A percentile compares a stretch with the other conserved stretches of the same genome.
phyloP scores from a whole-genome alignment of 2,797 vertebrate genomes.

The Hemitrygon akajei region DNA sequence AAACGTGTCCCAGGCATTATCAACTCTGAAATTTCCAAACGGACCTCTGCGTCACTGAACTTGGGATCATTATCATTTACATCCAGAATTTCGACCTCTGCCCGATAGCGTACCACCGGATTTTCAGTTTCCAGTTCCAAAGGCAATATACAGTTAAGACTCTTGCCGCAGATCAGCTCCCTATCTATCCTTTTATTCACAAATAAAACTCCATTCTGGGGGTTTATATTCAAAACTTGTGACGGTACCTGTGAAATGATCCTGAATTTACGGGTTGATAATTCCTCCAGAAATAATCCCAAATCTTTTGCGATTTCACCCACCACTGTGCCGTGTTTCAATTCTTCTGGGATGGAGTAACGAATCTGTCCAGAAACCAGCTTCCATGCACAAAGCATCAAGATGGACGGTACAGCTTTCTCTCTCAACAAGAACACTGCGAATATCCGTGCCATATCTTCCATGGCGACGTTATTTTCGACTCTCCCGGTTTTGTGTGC shows the following conservation, averaged over 20 bases:
- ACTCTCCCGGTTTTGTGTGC: neutral
- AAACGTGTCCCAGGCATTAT: constrained; percentile 48
- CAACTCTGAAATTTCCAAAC: constrained; percentile 50
- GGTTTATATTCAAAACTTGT: constrained; percentile 51
- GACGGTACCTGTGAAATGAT: constrained; percentile 48
- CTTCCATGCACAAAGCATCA: constrained; percentile 45
- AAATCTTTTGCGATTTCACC: constrained; percentile 48
- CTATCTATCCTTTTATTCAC: constrained; percentile 51
- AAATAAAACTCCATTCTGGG: constrained; percentile 49
- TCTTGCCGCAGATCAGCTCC: constrained; percentile 50
- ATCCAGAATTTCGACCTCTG: constrained; percentile 52
- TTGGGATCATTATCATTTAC: constrained; percentile 53
- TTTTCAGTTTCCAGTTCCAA: constrained; percentile 51
- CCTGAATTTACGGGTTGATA: constrained; percentile 49
- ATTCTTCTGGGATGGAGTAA: constrained; percentile 48
- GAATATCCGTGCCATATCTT: neutral
- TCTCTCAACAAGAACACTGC: neutral
- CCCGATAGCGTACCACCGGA: constrained; percentile 50
- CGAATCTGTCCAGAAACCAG: constrained; percentile 47
- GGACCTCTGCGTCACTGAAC: constrained; percentile 48
- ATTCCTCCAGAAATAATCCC: constrained; percentile 43
- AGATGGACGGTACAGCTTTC: constrained; percentile 41
- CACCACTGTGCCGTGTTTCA: constrained; percentile 44
- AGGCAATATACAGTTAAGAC: constrained; percentile 49
- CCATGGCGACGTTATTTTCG: neutral